These are phyloP conservation scores for Carduelis carduelis DNA, from an alignment of 2,797 vertebrate genomes.

Conservation along the genomic window DNA sequence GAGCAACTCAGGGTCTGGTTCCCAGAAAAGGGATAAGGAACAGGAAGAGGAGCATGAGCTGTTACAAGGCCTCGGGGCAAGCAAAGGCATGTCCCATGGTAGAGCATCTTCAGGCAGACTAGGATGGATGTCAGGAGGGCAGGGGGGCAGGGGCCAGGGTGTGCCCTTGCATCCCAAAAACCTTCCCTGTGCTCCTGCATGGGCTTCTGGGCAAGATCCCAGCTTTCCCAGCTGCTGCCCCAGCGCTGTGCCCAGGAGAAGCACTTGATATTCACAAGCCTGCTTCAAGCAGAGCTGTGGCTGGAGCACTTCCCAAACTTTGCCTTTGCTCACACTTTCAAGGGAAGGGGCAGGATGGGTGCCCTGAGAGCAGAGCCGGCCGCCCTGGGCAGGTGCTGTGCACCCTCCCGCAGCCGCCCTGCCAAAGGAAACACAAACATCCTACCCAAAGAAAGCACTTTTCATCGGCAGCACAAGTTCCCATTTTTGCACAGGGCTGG, in stretches of 20 bases:
- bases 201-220: background rate
- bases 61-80: accelerated
- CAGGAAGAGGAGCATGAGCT: background rate
- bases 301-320: background rate
- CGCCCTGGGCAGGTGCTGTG: slow-evolving; percentile 1
- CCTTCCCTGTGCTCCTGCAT: background rate
- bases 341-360: background rate
- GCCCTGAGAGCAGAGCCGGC: background rate
- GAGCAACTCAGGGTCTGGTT: background rate
- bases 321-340: background rate
- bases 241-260: background rate
- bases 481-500: slow-evolving; percentile 16
- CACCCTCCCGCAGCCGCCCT: background rate
- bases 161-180: background rate
- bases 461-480: slow-evolving; percentile 47
- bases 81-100: background rate
- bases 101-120: background rate
- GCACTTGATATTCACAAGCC: background rate
- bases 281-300: background rate
- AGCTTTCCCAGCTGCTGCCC: accelerated
- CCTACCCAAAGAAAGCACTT: slow-evolving; percentile 56
- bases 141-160: background rate
- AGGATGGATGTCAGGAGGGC: background rate
- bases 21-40: background rate
- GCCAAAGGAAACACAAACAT: slow-evolving; percentile 63